Evolutionary conservation across 2,797 vertebrate genomes (phyloP).

Genomic region (Lagodon rhomboides): DNA sequence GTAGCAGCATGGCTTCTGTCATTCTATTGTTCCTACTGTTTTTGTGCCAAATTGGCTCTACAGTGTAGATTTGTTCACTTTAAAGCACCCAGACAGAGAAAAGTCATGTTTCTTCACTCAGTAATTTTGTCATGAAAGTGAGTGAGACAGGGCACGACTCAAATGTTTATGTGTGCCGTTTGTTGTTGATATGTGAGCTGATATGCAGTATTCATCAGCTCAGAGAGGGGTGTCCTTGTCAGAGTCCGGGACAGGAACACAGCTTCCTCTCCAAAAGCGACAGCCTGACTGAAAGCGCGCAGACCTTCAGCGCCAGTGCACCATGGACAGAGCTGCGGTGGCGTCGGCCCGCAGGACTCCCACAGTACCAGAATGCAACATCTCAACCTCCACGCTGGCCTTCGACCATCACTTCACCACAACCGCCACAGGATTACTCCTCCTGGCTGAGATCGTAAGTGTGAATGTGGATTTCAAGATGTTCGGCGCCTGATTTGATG

Average conservation of each 20-base stretch:
- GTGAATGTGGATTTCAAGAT: slow-evolving; percentile 7
- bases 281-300: slow-evolving; percentile 32
- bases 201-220: slow-evolving; percentile 24
- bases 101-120: neutral
- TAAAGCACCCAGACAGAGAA: neutral
- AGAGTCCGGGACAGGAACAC: slow-evolving; percentile 66
- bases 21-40: too few relatives aligned
- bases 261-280: slow-evolving; percentile 66
- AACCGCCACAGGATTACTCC: slow-evolving; percentile 73
- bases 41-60: neutral
- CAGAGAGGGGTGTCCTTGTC: slow-evolving; percentile 56
- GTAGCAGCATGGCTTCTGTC: neutral
- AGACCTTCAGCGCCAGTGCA: slow-evolving; percentile 32
- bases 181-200: neutral
- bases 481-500: neutral
- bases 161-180: neutral
- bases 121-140: neutral
- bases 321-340: slow-evolving; percentile 76
- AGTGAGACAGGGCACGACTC: neutral
- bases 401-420: slow-evolving; percentile 78
- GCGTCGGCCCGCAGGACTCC: slow-evolving; percentile 47
- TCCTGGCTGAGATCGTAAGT: slow-evolving; percentile 84
- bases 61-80: neutral
- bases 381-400: slow-evolving; percentile 75
- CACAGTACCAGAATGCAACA: slow-evolving; percentile 61